phyloP scores from a whole-genome alignment of 2,797 vertebrate species.

The Potorous gilbertii region DNA sequence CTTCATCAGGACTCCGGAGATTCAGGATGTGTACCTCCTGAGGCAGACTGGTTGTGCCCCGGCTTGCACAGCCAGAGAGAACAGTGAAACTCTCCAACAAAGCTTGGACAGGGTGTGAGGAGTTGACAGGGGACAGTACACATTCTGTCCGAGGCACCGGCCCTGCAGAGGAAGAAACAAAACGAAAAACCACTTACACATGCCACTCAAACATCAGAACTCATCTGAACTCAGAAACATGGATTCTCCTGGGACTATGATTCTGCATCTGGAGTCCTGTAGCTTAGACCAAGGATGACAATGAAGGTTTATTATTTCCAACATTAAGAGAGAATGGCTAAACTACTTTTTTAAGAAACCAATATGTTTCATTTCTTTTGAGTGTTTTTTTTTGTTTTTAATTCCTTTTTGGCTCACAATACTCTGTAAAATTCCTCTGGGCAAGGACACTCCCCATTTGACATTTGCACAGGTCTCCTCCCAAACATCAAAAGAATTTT shows the following conservation, averaged over 20 bases:
- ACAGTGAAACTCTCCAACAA: slow-evolving; percentile 92
- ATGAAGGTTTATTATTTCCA: slow-evolving; percentile 3
- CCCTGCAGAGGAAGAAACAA: slow-evolving; percentile 82
- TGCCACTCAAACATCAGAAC: slow-evolving; percentile 12
- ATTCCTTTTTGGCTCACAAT: slow-evolving; percentile 36
- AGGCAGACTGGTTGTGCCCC: slow-evolving; percentile 88
- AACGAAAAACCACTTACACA: slow-evolving; percentile 30
- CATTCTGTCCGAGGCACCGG: slow-evolving; percentile 89
- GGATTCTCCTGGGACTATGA: background rate
- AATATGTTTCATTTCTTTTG: slow-evolving; percentile 29
- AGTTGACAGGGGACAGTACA: slow-evolving; percentile 89
- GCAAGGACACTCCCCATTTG: slow-evolving; percentile 42
- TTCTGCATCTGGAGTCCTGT: background rate
- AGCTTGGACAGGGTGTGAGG: slow-evolving; percentile 93
- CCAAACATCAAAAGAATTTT: background rate
- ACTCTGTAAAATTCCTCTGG: slow-evolving; percentile 27
- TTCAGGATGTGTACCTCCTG: slow-evolving; percentile 97
- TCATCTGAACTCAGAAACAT: background rate
- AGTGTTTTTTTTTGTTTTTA: slow-evolving; percentile 40
- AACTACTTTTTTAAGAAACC: slow-evolving; percentile 43
- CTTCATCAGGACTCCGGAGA: slow-evolving; percentile 85
- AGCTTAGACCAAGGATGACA: background rate
- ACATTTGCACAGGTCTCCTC: slow-evolving; percentile 49
- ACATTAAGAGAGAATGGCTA: slow-evolving; percentile 33
- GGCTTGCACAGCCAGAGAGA: slow-evolving; percentile 95